Conservation (phyloP, 2,888 invertebrate genomes). For the Minunthozetes semirufus region DNA sequence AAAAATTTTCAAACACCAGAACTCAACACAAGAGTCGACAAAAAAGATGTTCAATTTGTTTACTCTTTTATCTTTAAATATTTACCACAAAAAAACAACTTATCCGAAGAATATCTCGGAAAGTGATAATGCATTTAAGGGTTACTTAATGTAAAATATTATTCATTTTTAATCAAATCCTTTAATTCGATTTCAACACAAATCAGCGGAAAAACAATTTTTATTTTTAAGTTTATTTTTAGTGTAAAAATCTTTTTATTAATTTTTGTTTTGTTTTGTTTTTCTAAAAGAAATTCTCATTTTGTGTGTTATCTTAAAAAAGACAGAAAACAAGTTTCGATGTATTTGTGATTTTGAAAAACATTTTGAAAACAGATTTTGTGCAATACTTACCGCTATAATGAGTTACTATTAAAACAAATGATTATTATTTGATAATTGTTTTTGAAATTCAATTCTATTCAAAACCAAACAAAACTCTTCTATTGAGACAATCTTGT, state of each 20-base stretch:
- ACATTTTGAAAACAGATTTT: neutral
- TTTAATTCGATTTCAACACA: neutral
- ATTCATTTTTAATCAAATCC: neutral
- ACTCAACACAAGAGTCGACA: neutral
- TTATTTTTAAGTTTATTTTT: neutral
- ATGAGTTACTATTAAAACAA: neutral
- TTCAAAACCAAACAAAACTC: neutral
- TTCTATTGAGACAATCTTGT: neutral
- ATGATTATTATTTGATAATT: conserved; percentile 27
- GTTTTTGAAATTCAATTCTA: neutral
- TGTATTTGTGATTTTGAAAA: conserved; percentile 10
- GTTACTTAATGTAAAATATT: neutral
- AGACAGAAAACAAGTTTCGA: neutral
- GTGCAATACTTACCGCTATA: conserved; percentile 10
- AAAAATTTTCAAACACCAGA: neutral
- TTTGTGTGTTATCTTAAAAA: neutral
- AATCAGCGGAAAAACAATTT: too few relatives aligned
- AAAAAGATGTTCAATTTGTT: neutral
- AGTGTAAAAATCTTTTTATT: neutral
- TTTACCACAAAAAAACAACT: neutral
- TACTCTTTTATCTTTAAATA: conserved; percentile 3
- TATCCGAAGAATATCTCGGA: neutral
- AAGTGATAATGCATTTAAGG: neutral
- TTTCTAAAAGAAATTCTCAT: neutral
- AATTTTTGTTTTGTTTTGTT: neutral